Percentiles rank a stretch among this genome's conserved stretches.
Evolutionary conservation across 2,888 invertebrate species (phyloP).

Genomic region (Apocheima hispidaria): DNA sequence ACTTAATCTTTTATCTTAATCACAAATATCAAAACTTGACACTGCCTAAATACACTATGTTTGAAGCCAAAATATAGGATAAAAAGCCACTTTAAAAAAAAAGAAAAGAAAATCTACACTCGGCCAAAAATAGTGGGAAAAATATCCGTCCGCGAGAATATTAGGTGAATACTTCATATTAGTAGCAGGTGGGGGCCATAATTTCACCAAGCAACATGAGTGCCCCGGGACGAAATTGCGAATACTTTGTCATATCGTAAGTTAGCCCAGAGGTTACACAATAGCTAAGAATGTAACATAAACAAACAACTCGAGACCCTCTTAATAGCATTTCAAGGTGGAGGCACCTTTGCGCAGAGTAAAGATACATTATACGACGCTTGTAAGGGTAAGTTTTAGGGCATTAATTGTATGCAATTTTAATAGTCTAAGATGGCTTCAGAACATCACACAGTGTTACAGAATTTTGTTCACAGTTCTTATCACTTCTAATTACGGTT

Average conservation of each 20-base stretch:
- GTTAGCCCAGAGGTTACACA: constrained; percentile 59
- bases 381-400: constrained; percentile 25
- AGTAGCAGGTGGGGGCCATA: constrained; percentile 69
- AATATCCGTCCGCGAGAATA: constrained; percentile 34
- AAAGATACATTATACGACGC: constrained; percentile 63
- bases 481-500: no score
- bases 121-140: constrained; percentile 19
- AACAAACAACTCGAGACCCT: constrained; percentile 75
- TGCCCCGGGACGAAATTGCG: constrained; percentile 63
- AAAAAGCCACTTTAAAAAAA: not conserved
- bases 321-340: constrained; percentile 76
- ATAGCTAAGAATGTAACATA: constrained; percentile 72
- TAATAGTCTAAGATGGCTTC: not conserved
- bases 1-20: no score
- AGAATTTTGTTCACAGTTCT: no score
- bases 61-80: not conserved
- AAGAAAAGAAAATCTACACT: not conserved
- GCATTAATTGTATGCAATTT: constrained; percentile 10
- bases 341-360: constrained; percentile 62
- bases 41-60: no score
- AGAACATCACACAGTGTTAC: no score
- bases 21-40: no score
- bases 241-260: constrained; percentile 63
- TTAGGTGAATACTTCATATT: constrained; percentile 62
- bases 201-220: constrained; percentile 60